A percentile compares a stretch with the other conserved stretches of the same genome.
Evolutionary conservation across 2,113 vertebrate species (phyloP).

Genomic region (Cynopterus brachyotis): DNA sequence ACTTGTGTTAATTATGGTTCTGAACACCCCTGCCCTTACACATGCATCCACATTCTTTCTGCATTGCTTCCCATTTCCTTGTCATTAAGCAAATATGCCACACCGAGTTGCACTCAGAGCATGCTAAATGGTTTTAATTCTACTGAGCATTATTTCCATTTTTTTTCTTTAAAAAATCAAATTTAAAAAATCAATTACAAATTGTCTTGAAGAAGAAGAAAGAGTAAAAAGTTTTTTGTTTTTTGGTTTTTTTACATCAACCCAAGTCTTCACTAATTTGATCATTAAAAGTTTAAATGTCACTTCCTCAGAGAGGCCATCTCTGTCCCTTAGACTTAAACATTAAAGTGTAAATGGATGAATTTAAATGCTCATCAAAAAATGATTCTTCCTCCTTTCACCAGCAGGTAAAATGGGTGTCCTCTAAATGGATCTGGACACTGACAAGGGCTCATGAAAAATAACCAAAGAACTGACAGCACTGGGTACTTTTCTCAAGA

Average conservation of each 20-base stretch:
- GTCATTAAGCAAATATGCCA: not conserved
- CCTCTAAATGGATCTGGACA: conserved; percentile 49
- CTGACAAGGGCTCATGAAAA: conserved; percentile 37
- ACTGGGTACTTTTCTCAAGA: not conserved
- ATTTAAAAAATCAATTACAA: conserved; percentile 53
- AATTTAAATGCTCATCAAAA: conserved; percentile 60
- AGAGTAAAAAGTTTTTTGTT: conserved; percentile 57
- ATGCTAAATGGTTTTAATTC: not conserved
- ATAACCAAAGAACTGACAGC: not conserved
- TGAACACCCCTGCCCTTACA: not conserved
- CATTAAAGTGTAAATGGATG: conserved; percentile 53
- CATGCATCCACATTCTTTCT: not conserved
- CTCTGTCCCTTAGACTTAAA: not conserved
- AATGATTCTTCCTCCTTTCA: conserved; percentile 41
- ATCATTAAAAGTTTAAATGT: not conserved
- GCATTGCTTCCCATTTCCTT: not conserved
- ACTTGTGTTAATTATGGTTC: not conserved
- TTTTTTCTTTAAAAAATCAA: not conserved
- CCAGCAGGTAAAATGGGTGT: conserved; percentile 54
- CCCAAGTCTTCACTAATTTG: conserved; percentile 60
- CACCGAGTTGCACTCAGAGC: not conserved
- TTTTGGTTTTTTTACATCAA: conserved; percentile 11
- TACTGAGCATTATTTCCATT: not conserved
- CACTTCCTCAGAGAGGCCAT: not conserved
- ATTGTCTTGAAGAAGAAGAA: not conserved